Base-by-base conservation (phyloP, 2,113 vertebrate species). In the Syrmaticus mikado region DNA sequence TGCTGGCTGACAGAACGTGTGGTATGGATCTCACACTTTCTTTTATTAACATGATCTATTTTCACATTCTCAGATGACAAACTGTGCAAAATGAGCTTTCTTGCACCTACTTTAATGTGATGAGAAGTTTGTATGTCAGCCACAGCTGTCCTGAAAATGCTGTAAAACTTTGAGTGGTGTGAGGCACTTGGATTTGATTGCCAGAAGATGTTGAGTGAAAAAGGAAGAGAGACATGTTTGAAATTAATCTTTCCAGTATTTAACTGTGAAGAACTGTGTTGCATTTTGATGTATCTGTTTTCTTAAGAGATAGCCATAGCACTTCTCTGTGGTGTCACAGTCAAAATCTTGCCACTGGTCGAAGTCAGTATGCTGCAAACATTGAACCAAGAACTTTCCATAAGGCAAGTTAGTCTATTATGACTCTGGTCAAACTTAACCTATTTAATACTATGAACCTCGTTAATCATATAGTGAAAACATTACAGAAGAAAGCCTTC, bases 61-160 rank as follows among this genome's bases (percentile, higher is more conserved):
- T 97, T 94, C 86, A 85, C 8, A 1, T 96, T 97, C 94, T 97
- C 85, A 82, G 88, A 74, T 97, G 94, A 95, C 94, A 97, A 94
- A 97, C 95, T 85, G 81, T 62, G 43, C 77, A 9, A 95, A 96
- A 94, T 97, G 91, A 92, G 65, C 46, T 90, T 97, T 97, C 89
- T 97, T 93, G 89, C 75, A 93, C 90, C 72, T 96, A 53, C 83
- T 95, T 6, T 85, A 72, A 30, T 86, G 55, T 53, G 64, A 94
- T 93, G 91, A 97, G 82, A 96, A 93, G 89, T 78, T 78, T 58
- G 66, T 94, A 20, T 75, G 66, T 90, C 82, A 89, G 32, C 61
- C 66, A 62, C 93, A 96, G 89, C 86, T 97, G 94, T 91, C 48
- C 75, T 83, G 34, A 28, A 77, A 91, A 60, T 32, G 13, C 48